These are phyloP conservation scores for Melanotaenia nigrans DNA, from an alignment of 2,797 vertebrate species.

Conservation along the genomic window DNA sequence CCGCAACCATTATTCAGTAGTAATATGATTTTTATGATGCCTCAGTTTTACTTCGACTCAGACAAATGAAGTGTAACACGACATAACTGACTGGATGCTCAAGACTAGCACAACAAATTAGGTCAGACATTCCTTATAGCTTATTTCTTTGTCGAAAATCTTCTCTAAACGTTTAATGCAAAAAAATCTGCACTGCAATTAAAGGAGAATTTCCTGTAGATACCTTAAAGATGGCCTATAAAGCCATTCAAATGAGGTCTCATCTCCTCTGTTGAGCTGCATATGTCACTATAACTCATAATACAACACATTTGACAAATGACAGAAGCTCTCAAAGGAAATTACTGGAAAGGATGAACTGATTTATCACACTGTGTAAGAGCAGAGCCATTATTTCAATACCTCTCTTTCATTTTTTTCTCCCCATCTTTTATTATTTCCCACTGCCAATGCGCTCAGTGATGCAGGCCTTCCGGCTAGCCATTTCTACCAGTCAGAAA, in stretches of 20 bases:
- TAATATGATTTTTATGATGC: conserved; percentile 51
- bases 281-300: conserved; percentile 67
- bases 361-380: conserved; percentile 72
- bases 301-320: conserved; percentile 74
- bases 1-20: conserved; percentile 23
- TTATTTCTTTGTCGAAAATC: conserved; percentile 50
- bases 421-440: conserved; percentile 61
- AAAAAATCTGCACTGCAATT: conserved; percentile 53
- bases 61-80: conserved; percentile 49
- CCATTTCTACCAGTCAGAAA: conserved; percentile 50
- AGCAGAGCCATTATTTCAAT: conserved; percentile 42
- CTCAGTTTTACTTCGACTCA: conserved; percentile 15
- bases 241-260: conserved; percentile 64
- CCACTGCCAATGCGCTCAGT: conserved; percentile 37
- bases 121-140: conserved; percentile 58
- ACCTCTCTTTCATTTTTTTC: conserved; percentile 52
- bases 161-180: conserved; percentile 57
- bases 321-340: conserved; percentile 71
- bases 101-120: conserved; percentile 46
- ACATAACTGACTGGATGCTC: conserved; percentile 55
- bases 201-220: conserved; percentile 42
- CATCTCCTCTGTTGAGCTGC: conserved; percentile 67
- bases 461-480: conserved; percentile 44
- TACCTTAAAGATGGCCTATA: conserved; percentile 55
- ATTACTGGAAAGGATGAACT: conserved; percentile 77